phyloP scores from a whole-genome alignment of 2,113 vertebrate genomes.

The Pipa parva region DNA sequence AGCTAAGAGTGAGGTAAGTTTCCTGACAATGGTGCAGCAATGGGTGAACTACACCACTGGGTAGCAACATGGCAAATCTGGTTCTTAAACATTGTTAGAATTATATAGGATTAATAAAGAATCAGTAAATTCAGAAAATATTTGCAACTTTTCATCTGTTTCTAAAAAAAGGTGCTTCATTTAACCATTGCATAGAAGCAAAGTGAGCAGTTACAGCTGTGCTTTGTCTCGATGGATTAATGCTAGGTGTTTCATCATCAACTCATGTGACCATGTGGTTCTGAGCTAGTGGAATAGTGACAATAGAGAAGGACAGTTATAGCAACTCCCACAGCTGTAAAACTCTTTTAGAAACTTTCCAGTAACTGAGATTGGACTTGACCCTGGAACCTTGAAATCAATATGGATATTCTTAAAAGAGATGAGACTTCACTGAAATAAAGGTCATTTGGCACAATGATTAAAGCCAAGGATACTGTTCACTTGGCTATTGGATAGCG shows the following conservation, averaged over 20 bases:
- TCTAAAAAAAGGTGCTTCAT: no score
- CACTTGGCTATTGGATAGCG: background rate
- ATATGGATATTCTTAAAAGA: background rate
- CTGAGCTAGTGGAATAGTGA: background rate
- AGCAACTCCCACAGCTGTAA: constrained; percentile 8
- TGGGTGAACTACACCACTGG: no score
- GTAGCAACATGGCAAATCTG: no score
- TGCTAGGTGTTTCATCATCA: background rate
- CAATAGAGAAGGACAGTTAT: background rate
- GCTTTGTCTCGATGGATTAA: no score
- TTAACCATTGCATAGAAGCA: no score
- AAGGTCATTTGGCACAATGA: constrained; percentile 11
- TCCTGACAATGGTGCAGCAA: no score
- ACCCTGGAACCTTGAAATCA: constrained; percentile 14
- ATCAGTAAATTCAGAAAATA: no score
- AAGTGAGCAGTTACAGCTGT: no score
- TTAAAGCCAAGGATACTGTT: background rate
- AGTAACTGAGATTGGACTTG: constrained; percentile 18
- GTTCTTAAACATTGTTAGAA: no score
- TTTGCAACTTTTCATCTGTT: no score
- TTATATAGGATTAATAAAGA: no score
- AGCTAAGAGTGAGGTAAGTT: no score
- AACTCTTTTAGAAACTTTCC: constrained; percentile 23
- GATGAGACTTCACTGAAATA: constrained; percentile 14
- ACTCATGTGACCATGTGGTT: background rate